These are phyloP conservation scores for Saturnia japonica DNA, from an alignment of 2,888 invertebrate genomes.

Conservation along the genomic window DNA sequence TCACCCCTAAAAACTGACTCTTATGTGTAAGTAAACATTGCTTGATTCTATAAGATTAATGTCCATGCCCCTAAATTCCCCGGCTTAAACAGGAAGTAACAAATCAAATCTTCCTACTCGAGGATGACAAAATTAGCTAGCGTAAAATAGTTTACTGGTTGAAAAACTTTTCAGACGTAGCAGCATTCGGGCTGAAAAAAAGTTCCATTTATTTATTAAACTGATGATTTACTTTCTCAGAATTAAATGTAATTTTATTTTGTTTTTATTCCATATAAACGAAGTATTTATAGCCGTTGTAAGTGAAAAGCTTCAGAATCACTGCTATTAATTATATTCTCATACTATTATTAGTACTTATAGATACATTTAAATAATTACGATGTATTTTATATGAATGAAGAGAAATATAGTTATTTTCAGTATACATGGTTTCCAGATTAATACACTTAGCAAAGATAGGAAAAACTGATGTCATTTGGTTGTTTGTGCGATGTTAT, in stretches of 20 bases:
- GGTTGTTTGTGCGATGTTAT: too few relatives aligned
- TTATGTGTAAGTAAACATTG: not conserved
- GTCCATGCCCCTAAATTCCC: slow-evolving; percentile 12
- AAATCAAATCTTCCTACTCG: slow-evolving; percentile 30
- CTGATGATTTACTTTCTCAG: not conserved
- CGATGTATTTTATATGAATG: not conserved
- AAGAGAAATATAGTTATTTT: not conserved
- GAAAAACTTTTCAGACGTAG: not conserved
- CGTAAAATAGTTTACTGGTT: slow-evolving; percentile 17
- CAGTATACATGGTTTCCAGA: not conserved
- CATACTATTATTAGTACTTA: too few relatives aligned
- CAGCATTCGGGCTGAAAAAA: not conserved
- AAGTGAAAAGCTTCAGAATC: too few relatives aligned
- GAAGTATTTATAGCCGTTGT: too few relatives aligned
- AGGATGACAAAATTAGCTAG: slow-evolving; percentile 18
- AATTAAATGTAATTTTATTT: not conserved
- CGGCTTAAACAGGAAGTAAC: slow-evolving; percentile 31
- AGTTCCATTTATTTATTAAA: not conserved
- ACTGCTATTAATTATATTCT: too few relatives aligned
- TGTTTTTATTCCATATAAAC: too few relatives aligned
- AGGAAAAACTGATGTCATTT: too few relatives aligned
- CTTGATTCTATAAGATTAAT: slow-evolving; percentile 8
- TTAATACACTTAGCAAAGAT: too few relatives aligned
- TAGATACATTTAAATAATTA: not conserved
- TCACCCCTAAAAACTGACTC: not conserved